Percentiles rank a stretch among this genome's conserved stretches.
Evolutionary conservation across 2,113 vertebrate species (phyloP).

Genomic region (Pyrgilauda ruficollis): DNA sequence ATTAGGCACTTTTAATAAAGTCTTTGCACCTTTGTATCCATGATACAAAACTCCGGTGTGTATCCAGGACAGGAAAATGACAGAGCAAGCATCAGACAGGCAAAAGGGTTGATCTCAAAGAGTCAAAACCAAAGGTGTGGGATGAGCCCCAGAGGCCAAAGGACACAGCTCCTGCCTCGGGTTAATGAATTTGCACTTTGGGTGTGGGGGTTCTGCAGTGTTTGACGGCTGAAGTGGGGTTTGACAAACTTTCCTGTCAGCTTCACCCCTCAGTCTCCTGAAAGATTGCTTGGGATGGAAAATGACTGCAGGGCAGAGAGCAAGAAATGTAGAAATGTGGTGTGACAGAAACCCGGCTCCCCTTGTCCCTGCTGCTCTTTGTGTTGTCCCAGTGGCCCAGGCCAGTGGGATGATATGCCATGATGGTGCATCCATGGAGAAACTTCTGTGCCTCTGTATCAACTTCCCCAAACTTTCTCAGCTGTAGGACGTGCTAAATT

Average conservation of each 20-base stretch:
- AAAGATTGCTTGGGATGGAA: background rate
- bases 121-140: background rate
- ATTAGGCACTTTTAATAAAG: background rate
- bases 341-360: background rate
- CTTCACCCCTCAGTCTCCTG: background rate
- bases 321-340: rapidly evolving
- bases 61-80: background rate
- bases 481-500: background rate
- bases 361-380: background rate
- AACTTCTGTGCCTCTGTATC: rapidly evolving
- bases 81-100: background rate
- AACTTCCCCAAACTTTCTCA: background rate
- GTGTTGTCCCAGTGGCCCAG: background rate
- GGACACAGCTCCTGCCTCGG: background rate
- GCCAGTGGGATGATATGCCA: rapidly evolving
- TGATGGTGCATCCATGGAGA: too few relatives aligned
- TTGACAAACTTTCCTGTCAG: background rate
- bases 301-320: background rate
- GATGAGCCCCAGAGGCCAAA: background rate
- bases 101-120: background rate
- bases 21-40: background rate
- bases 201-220: background rate
- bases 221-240: background rate
- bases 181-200: background rate
- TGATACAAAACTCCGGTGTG: background rate